These are phyloP conservation scores for Psammodynastes pulverulentus DNA, from an alignment of 2,113 vertebrate genomes.

Conservation along the genomic window DNA sequence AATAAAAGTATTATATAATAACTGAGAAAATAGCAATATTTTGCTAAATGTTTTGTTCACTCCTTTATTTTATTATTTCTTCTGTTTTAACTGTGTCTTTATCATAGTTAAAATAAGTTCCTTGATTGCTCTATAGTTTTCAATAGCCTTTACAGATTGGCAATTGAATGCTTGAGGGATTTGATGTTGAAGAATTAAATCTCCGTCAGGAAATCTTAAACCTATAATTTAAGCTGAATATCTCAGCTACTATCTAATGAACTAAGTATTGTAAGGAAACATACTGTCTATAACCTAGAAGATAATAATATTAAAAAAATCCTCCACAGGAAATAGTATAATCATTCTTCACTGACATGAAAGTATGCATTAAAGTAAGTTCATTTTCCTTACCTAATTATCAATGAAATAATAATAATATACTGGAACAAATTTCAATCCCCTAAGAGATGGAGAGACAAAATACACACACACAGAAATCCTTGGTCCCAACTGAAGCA, in stretches of 20 bases:
- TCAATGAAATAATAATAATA: neutral
- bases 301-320: neutral
- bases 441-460: neutral
- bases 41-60: neutral
- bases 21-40: neutral
- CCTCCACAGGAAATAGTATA: neutral
- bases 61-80: neutral
- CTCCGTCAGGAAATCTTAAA: neutral
- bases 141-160: neutral
- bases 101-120: neutral
- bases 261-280: constrained; percentile 21
- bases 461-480: neutral
- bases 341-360: neutral
- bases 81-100: neutral
- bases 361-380: neutral
- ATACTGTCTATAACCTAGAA: neutral
- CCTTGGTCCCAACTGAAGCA: neutral
- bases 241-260: neutral
- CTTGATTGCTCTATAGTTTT: neutral
- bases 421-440: neutral
- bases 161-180: neutral
- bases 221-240: neutral
- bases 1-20: neutral
- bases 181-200: neutral
- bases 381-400: neutral